phyloP scores from a whole-genome alignment of 2,888 invertebrate species.

The Tubulanus polymorphus region DNA sequence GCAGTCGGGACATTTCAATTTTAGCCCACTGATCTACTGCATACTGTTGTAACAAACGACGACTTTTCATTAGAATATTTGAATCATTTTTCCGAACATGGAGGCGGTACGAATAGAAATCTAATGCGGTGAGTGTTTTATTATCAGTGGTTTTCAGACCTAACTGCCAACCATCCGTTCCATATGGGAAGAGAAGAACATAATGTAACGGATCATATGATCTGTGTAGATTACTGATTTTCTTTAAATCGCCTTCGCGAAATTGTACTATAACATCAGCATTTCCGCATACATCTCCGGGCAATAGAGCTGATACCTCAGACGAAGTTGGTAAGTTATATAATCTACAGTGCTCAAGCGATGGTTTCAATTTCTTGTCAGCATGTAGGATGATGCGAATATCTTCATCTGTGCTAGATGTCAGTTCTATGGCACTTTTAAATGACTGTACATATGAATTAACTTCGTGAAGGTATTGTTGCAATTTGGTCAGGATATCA shows the following conservation, averaged over 20 bases:
- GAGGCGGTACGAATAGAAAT: constrained; percentile 19
- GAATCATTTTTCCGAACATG: constrained; percentile 6
- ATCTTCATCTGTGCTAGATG: neutral
- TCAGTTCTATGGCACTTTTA: neutral
- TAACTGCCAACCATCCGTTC: constrained; percentile 9
- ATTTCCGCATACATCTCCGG: neutral
- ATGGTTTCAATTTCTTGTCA: neutral
- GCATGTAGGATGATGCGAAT: neutral
- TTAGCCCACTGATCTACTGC: constrained; percentile 18
- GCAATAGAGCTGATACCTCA: neutral
- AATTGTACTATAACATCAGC: neutral
- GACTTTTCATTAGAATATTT: constrained; percentile 8
- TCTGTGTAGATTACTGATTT: constrained; percentile 8
- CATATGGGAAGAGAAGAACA: constrained; percentile 8
- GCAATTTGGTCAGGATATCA: neutral
- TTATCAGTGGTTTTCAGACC: constrained; percentile 14
- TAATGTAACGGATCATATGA: constrained; percentile 12
- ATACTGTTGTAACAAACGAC: constrained; percentile 11
- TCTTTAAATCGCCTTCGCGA: neutral
- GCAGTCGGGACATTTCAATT: constrained; percentile 16
- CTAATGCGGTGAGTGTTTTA: constrained; percentile 28
- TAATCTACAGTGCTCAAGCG: neutral
- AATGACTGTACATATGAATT: neutral
- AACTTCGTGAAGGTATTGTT: neutral
- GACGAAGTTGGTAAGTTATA: neutral